A percentile compares a stretch with the other conserved stretches of the same genome.
phyloP scores from a whole-genome alignment of 2,113 vertebrate genomes.

The Microtus richardsoni region DNA sequence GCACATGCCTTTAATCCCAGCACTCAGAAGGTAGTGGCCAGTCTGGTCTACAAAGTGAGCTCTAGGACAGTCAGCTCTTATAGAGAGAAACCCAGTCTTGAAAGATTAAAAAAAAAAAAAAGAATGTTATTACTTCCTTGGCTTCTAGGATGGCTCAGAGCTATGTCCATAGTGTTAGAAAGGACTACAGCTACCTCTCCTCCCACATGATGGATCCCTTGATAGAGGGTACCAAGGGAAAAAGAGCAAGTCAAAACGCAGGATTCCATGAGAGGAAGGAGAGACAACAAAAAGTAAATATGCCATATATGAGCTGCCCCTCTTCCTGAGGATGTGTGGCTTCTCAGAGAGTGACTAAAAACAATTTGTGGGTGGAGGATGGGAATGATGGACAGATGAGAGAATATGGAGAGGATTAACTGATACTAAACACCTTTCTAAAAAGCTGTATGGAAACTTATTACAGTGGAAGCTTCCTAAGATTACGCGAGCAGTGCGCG shows the following conservation, averaged over 20 bases:
- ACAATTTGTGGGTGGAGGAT: background rate
- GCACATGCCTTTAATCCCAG: background rate
- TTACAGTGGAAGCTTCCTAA: background rate
- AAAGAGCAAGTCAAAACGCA: background rate
- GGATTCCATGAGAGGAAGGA: background rate
- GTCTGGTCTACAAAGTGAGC: too few relatives aligned
- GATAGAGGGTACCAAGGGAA: background rate
- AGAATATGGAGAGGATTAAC: background rate
- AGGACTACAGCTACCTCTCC: background rate
- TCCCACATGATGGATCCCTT: background rate
- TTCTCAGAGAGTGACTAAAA: background rate
- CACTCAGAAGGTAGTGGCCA: background rate
- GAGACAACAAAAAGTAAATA: background rate
- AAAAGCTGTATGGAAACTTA: background rate
- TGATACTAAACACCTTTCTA: background rate
- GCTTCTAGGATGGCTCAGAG: background rate
- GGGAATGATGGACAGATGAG: background rate
- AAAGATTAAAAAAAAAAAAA: background rate
- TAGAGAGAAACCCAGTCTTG: background rate
- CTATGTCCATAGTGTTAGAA: background rate
- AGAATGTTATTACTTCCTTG: background rate
- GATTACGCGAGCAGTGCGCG: background rate
- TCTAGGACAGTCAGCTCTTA: background rate
- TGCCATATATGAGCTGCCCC: too few relatives aligned
- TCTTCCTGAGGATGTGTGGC: background rate